Evolutionary conservation across 2,888 invertebrate genomes (phyloP).

Genomic region (Orchesellides sinensis): DNA sequence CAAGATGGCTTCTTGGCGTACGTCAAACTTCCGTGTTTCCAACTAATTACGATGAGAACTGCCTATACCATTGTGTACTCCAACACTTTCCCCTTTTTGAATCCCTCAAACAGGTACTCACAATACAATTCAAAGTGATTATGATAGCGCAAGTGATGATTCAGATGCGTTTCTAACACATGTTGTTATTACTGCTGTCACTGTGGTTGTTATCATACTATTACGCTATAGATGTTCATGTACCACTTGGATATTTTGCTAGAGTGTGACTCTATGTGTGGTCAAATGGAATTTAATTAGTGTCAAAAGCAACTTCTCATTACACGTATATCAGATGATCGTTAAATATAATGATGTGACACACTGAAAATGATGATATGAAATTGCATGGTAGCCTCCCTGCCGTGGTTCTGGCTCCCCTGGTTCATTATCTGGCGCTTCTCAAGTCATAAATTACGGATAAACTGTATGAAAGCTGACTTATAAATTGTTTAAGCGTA

Average conservation of each 20-base stretch:
- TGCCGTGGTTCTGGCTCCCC: constrained; percentile 59
- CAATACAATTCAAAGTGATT: constrained; percentile 26
- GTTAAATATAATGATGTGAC: constrained; percentile 74
- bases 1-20: neutral
- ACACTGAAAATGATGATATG: constrained; percentile 64
- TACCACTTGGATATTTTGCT: neutral
- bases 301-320: constrained; percentile 74
- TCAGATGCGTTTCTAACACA: constrained; percentile 36
- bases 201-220: constrained; percentile 6
- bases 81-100: constrained; percentile 51
- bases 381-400: constrained; percentile 63
- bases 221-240: neutral
- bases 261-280: constrained; percentile 53
- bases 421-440: constrained; percentile 63
- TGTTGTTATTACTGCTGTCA: constrained; percentile 2
- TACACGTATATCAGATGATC: constrained; percentile 72
- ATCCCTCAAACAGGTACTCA: constrained; percentile 10
- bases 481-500: constrained; percentile 25
- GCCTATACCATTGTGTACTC: constrained; percentile 22
- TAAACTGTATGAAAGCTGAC: constrained; percentile 57
- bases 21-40: neutral
- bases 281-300: constrained; percentile 73
- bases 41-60: constrained; percentile 19
- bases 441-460: constrained; percentile 53
- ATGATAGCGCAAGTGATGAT: neutral